Evolutionary conservation across 2,797 vertebrate species (phyloP).

Genomic region (Halcyon badia): DNA sequence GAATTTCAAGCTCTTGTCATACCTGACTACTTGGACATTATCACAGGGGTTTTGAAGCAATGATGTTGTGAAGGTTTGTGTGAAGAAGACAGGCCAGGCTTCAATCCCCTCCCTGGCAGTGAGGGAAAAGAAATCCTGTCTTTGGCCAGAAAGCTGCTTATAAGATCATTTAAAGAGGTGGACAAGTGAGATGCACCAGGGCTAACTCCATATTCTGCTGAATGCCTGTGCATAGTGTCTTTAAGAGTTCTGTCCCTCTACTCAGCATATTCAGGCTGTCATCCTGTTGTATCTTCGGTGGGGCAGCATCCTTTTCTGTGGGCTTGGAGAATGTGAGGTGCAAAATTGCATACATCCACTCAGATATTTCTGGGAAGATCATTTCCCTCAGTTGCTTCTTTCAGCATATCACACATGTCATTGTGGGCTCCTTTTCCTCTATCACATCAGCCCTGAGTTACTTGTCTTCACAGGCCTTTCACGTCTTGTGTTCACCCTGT

Average conservation of each 20-base stretch:
- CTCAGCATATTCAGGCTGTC: not conserved
- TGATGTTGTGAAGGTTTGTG: not conserved
- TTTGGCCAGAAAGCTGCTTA: not conserved
- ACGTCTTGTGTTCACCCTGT: not conserved
- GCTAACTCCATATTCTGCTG: not conserved
- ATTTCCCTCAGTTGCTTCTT: not conserved
- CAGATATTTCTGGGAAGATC: not conserved
- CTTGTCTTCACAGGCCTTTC: conserved; percentile 7
- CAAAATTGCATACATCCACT: not conserved
- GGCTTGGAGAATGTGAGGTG: not conserved
- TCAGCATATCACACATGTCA: not conserved
- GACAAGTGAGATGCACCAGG: not conserved
- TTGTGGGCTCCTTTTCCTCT: not conserved
- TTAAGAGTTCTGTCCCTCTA: not conserved
- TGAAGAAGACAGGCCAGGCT: not conserved
- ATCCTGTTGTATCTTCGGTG: not conserved
- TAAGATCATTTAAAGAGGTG: not conserved
- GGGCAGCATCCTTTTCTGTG: not conserved
- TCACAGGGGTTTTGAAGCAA: not conserved
- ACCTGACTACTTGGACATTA: not conserved
- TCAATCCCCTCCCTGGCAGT: not conserved
- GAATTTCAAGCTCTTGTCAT: not conserved
- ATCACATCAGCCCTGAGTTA: not conserved
- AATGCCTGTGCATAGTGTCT: not conserved
- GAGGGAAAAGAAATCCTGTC: not conserved